A percentile compares a stretch with the other conserved stretches of the same genome.
Conservation (phyloP, 2,888 invertebrate genomes). For the Xanthia icteritia region DNA sequence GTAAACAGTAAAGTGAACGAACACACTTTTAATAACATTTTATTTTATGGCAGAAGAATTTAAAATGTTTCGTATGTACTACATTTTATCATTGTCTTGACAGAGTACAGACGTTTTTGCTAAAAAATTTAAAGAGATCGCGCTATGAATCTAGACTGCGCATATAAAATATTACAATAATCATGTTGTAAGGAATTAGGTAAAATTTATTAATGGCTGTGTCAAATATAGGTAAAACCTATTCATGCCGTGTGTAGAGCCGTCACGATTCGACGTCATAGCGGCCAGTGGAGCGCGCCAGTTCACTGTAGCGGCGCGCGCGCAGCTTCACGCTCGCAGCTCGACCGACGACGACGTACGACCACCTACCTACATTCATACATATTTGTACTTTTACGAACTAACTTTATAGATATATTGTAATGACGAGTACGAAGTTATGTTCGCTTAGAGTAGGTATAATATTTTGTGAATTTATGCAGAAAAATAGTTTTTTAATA, state of each 20-base stretch:
- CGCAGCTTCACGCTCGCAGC: constrained; percentile 46
- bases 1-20: constrained; percentile 82
- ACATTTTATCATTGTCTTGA: constrained; percentile 68
- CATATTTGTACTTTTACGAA: constrained; percentile 87
- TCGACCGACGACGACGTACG: constrained; percentile 68
- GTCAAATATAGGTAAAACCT: constrained; percentile 81
- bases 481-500: constrained; percentile 90
- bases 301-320: constrained; percentile 37
- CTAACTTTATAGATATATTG: constrained; percentile 88
- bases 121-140: constrained; percentile 65
- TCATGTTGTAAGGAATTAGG: constrained; percentile 73
- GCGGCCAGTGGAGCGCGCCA: constrained; percentile 22
- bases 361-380: constrained; percentile 73
- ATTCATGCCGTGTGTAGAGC: constrained; percentile 70
- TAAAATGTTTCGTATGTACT: constrained; percentile 69
- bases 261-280: constrained; percentile 42
- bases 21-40: constrained; percentile 70
- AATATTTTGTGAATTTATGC: constrained; percentile 90
- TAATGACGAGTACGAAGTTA: constrained; percentile 86
- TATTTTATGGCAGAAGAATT: constrained; percentile 73
- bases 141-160: constrained; percentile 67
- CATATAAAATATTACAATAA: constrained; percentile 65
- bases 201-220: constrained; percentile 83
- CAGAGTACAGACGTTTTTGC: constrained; percentile 62
- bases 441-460: constrained; percentile 90